These are phyloP conservation scores for Serilophus lunatus DNA, from an alignment of 2,113 vertebrate genomes.

Conservation along the genomic window DNA sequence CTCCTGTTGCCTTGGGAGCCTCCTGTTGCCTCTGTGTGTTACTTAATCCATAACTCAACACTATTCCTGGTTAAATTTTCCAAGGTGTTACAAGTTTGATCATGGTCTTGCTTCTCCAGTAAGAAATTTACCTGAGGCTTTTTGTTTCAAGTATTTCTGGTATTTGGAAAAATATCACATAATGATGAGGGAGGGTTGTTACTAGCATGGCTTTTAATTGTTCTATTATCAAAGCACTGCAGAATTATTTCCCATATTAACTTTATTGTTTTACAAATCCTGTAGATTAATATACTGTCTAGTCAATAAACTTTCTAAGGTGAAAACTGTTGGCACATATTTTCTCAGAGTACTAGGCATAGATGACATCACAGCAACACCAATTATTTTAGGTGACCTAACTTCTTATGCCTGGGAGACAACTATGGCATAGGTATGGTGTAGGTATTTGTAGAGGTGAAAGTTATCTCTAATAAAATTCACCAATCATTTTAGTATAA, in stretches of 20 bases:
- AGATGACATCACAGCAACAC: neutral
- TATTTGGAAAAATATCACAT: neutral
- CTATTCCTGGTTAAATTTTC: neutral
- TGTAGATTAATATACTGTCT: neutral
- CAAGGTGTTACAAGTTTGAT: neutral
- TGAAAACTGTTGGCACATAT: neutral
- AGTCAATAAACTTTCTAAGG: neutral
- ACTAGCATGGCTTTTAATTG: neutral
- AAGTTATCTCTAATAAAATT: neutral
- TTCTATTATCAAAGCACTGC: neutral
- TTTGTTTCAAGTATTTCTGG: neutral
- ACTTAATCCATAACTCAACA: neutral
- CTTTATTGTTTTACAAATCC: neutral
- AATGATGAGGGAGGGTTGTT: fast-evolving
- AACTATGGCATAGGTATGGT: no score
- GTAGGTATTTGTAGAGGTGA: no score
- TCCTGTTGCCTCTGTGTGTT: neutral
- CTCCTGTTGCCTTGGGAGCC: neutral
- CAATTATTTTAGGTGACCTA: neutral
- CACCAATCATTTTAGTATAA: neutral
- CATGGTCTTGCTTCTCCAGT: neutral
- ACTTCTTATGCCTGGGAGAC: neutral
- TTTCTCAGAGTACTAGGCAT: neutral
- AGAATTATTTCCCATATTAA: neutral
- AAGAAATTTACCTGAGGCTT: neutral